Evolutionary conservation across 2,113 vertebrate genomes (phyloP).

Genomic region (Lucifuga dentata): DNA sequence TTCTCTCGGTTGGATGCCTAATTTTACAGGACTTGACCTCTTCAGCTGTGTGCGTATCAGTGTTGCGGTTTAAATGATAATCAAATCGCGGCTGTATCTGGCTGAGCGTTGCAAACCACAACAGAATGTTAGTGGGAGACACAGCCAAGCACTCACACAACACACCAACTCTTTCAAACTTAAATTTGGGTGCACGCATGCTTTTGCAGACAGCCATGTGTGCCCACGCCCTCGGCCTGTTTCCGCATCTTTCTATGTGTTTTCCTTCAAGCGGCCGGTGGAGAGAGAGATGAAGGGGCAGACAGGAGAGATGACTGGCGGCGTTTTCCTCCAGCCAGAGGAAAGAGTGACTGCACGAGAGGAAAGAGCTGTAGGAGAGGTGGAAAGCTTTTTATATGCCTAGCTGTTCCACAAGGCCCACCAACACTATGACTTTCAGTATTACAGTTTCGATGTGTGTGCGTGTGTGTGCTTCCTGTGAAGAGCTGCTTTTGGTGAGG

Average conservation of each 20-base stretch:
- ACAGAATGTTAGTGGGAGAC: slow-evolving; percentile 78
- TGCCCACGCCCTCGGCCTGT: slow-evolving; percentile 61
- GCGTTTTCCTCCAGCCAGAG: slow-evolving; percentile 60
- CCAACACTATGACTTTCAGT: slow-evolving; percentile 44
- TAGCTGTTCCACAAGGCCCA: slow-evolving; percentile 65
- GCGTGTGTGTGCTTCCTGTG: slow-evolving; percentile 55
- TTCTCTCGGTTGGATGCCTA: background rate
- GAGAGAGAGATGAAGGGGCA: slow-evolving; percentile 50
- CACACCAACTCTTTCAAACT: slow-evolving; percentile 55
- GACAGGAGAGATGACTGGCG: slow-evolving; percentile 66
- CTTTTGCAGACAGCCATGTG: slow-evolving; percentile 51
- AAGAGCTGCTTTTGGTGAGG: slow-evolving; percentile 43
- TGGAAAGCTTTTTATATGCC: slow-evolving; percentile 55
- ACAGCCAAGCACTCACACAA: slow-evolving; percentile 56
- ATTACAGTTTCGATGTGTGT: slow-evolving; percentile 53
- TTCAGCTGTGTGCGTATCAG: slow-evolving; percentile 27
- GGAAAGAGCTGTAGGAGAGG: slow-evolving; percentile 73
- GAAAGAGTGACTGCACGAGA: slow-evolving; percentile 74
- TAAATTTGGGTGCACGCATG: slow-evolving; percentile 61
- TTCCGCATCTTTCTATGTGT: slow-evolving; percentile 52
- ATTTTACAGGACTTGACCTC: slow-evolving; percentile 11
- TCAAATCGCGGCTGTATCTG: slow-evolving; percentile 40
- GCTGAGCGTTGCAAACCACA: slow-evolving; percentile 38
- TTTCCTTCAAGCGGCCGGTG: slow-evolving; percentile 56
- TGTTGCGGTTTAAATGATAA: slow-evolving; percentile 39